Conservation (phyloP, 64 coral and sea anemone species). For the Dendronephthya gigantea region DNA sequence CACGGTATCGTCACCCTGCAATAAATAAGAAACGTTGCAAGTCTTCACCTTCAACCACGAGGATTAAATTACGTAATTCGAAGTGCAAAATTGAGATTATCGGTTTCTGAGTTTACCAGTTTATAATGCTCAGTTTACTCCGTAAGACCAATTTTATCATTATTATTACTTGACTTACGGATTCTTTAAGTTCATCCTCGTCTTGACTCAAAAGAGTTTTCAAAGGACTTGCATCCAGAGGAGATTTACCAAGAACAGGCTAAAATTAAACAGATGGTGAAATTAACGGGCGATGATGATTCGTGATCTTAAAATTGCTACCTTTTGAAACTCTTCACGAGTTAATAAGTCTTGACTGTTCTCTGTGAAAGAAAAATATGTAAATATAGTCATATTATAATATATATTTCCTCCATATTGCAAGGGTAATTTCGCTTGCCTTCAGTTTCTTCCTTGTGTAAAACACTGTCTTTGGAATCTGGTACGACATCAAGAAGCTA, state of each 20-base stretch:
- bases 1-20: neutral
- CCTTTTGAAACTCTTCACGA: too few relatives aligned
- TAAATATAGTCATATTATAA: too few relatives aligned
- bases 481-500: neutral
- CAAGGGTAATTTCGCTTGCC: too few relatives aligned
- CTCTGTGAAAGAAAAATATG: too few relatives aligned
- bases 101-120: too few relatives aligned
- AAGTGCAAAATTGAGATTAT: too few relatives aligned
- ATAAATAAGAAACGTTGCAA: neutral
- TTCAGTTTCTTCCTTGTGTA: neutral
- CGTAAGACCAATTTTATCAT: neutral
- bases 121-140: too few relatives aligned
- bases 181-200: neutral
- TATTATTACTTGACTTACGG: neutral
- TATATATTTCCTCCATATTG: too few relatives aligned
- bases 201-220: neutral
- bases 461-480: neutral
- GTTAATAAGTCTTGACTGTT: too few relatives aligned
- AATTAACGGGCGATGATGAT: too few relatives aligned
- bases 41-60: too few relatives aligned
- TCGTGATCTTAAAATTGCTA: neutral
- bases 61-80: too few relatives aligned
- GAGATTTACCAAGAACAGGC: conserved; percentile 7
- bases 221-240: neutral
- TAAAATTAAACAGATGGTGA: neutral